Evolutionary conservation across 2,888 invertebrate species (phyloP), one percentile per base, ranked within the genome.

Genomic region (Philereme vetulata): DNA sequence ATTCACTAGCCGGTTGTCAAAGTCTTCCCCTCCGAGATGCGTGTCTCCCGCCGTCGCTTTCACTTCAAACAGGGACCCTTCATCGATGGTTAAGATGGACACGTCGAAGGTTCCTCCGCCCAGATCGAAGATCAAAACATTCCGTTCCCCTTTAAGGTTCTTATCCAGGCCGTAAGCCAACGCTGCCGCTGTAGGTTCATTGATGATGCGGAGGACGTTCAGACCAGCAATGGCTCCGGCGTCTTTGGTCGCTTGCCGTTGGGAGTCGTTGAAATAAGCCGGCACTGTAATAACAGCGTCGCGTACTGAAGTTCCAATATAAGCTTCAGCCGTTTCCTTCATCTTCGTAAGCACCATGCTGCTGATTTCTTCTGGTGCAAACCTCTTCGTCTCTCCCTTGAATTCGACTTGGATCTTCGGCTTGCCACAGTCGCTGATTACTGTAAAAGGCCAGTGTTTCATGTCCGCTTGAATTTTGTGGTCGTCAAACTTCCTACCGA

Each of bases 81-180:
- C 96, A 77, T 96, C 96, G 78, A 97, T 97, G 49, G 96, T 94
- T 42, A 97, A 87, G 68, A 97, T 95, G 51, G 97, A 97, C 3
- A 97, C 97, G 89, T 97, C 97, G 81, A 97, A 97, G 51, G 96
- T 97, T 49, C 96, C 97, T 68, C 97, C 97, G 35, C 91, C 91
- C 70, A 95, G 88, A 83, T 95, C 95, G 72, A 95, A 95, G 71
- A 95, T 95, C 45, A 95, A 80, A 4, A 95, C 94, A 75, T 95
- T 95, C 61, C 94, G 93, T 77, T 95, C 95, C 5, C 95, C 94
- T 76, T 94, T 94, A n/a, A 94, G 85, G 72, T 94, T 94, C 76
- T 95, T 95, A 72, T 95, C 95, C 49, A 95, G 84, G 7, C 97
- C 96, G 75, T 97, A 96, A 45, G 96, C 96, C 67, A 96, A 84